phyloP scores from a whole-genome alignment of 2,113 vertebrate species.

The Plestiodon gilberti region DNA sequence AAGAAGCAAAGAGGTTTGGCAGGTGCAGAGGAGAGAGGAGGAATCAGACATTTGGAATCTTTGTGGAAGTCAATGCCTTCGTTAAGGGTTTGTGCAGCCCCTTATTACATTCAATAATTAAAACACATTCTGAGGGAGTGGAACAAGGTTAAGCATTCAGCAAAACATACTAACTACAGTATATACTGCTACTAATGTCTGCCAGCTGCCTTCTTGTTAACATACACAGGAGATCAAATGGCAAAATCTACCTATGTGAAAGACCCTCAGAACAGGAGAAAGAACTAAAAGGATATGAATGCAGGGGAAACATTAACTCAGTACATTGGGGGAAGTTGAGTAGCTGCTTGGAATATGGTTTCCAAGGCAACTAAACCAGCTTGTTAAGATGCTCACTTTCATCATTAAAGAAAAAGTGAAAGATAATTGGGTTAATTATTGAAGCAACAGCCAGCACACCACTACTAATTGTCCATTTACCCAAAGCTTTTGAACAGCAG shows the following conservation, averaged over 20 bases:
- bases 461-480: conserved; percentile 50
- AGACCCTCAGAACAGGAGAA: neutral
- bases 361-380: conserved; percentile 66
- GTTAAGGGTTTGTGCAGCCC: neutral
- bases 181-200: neutral
- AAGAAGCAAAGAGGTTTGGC: conserved; percentile 11
- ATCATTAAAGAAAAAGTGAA: conserved; percentile 63
- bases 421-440: conserved; percentile 70
- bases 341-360: conserved; percentile 48
- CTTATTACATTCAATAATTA: neutral
- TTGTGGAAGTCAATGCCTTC: neutral
- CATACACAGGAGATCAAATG: neutral
- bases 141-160: neutral
- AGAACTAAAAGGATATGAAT: conserved; percentile 3
- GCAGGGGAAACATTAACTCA: conserved; percentile 14
- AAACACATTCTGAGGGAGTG: neutral
- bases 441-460: conserved; percentile 57
- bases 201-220: neutral
- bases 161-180: neutral
- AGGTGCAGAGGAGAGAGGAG: conserved; percentile 26
- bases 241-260: conserved; percentile 9
- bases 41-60: conserved; percentile 3
- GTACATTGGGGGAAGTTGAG: conserved; percentile 17
- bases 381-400: conserved; percentile 57
- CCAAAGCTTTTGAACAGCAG: conserved; percentile 42